A percentile compares a stretch with the other conserved stretches of the same genome.
phyloP scores from a whole-genome alignment of 2,113 vertebrate genomes.

The Romanogobio albipinnatus region DNA sequence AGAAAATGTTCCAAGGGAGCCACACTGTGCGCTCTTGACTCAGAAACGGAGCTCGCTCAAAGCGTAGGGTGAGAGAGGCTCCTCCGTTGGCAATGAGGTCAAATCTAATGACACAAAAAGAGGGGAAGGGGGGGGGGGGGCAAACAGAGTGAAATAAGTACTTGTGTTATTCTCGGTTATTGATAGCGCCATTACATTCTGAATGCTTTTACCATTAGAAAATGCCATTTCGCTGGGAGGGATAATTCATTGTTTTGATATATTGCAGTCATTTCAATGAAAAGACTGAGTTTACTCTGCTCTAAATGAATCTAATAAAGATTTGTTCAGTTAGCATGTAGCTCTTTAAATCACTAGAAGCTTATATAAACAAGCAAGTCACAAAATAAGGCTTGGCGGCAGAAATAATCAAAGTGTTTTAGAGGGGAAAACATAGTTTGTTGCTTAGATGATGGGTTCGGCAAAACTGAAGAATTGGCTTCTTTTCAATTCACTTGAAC shows the following conservation, averaged over 20 bases:
- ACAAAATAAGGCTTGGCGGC: background rate
- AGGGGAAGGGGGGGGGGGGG: conserved; percentile 13
- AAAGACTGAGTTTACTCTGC: conserved; percentile 45
- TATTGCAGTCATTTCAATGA: conserved; percentile 48
- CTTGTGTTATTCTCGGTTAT: conserved; percentile 48
- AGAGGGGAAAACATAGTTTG: background rate
- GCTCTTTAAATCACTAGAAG: conserved; percentile 43
- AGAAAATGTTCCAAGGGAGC: conserved; percentile 98
- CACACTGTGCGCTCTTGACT: conserved; percentile 97
- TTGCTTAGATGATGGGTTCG: background rate
- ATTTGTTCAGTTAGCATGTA: conserved; percentile 47
- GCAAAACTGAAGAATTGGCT: background rate
- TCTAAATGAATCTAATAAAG: conserved; percentile 52
- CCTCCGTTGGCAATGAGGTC: conserved; percentile 97
- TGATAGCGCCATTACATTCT: conserved; percentile 49
- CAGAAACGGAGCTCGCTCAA: conserved; percentile 95
- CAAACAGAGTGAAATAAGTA: conserved; percentile 30
- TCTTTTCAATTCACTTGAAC: too few relatives aligned
- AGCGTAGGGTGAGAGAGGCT: conserved; percentile 91
- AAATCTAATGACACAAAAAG: conserved; percentile 78
- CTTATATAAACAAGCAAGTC: conserved; percentile 17
- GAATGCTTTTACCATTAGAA: conserved; percentile 57
- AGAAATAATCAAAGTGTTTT: conserved; percentile 29
- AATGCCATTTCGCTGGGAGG: conserved; percentile 44
- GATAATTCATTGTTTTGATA: conserved; percentile 58